These are phyloP conservation scores for Salminus brasiliensis DNA, from an alignment of 2,113 vertebrate genomes.

Conservation along the genomic window DNA sequence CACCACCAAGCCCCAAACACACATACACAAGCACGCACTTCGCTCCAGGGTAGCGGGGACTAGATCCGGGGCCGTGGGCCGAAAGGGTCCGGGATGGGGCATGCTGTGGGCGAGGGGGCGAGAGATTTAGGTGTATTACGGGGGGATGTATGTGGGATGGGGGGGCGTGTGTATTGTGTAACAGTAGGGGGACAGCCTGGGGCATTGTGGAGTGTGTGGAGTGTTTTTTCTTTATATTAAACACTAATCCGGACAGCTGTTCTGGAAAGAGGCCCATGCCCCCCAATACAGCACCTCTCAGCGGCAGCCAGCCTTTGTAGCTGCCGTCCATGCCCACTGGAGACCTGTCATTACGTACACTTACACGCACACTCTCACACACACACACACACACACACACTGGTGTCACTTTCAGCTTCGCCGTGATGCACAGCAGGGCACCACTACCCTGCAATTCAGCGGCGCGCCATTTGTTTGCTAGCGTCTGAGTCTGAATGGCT, in stretches of 20 bases:
- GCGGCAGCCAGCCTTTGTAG: constrained; percentile 44
- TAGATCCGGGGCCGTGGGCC: constrained; percentile 61
- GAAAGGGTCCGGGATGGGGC: constrained; percentile 52
- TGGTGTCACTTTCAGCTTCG: constrained; percentile 57
- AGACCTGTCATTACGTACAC: constrained; percentile 61
- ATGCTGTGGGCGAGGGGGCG: constrained; percentile 48
- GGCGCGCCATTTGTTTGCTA: neutral
- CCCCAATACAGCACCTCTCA: constrained; percentile 50
- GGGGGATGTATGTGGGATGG: constrained; percentile 61
- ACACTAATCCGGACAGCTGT: constrained; percentile 78
- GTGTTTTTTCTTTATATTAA: constrained; percentile 64
- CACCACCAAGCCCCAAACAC: constrained; percentile 40
- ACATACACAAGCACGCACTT: constrained; percentile 47
- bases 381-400: constrained; percentile 32
- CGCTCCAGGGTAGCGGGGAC: constrained; percentile 21
- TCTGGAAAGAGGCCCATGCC: constrained; percentile 57
- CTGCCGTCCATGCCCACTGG: constrained; percentile 43
- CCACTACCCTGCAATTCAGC: constrained; percentile 38
- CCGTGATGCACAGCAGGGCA: constrained; percentile 42
- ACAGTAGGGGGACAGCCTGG: constrained; percentile 55
- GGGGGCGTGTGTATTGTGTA: constrained; percentile 11
- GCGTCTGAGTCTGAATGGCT: constrained; percentile 33
- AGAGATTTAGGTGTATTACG: constrained; percentile 59
- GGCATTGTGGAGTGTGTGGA: constrained; percentile 49
- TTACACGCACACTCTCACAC: constrained; percentile 27